These are phyloP conservation scores for Dryocosmus kuriphilus DNA, from an alignment of 2,888 invertebrate species.

Conservation along the genomic window DNA sequence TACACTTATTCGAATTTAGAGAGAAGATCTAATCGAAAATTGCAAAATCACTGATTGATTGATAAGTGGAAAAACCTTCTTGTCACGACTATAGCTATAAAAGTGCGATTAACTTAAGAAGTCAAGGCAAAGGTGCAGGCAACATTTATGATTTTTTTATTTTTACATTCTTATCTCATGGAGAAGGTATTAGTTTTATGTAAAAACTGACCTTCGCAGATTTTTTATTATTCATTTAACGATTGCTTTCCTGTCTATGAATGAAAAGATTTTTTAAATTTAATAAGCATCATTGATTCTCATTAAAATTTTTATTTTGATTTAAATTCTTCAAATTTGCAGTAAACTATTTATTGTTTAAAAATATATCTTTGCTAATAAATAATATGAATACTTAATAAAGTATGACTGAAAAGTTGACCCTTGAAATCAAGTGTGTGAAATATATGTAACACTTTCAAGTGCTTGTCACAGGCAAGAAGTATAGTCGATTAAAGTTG, in stretches of 20 bases:
- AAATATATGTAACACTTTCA: not conserved
- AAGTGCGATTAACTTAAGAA: slow-evolving; percentile 68
- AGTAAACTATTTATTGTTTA: not conserved
- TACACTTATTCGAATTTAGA: too few relatives aligned
- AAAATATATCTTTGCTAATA: not conserved
- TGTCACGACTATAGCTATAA: slow-evolving; percentile 62
- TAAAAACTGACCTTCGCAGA: too few relatives aligned
- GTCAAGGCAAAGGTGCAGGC: slow-evolving; percentile 62
- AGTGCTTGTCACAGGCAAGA: not conserved
- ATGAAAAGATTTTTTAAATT: not conserved
- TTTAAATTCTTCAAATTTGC: not conserved
- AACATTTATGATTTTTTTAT: too few relatives aligned
- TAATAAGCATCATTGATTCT: not conserved
- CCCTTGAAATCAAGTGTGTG: not conserved
- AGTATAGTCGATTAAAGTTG: slow-evolving; percentile 10
- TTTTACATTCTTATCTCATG: too few relatives aligned
- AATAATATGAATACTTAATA: not conserved
- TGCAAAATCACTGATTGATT: slow-evolving; percentile 61
- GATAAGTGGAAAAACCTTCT: slow-evolving; percentile 60
- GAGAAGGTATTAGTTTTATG: too few relatives aligned
- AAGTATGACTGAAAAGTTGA: not conserved
- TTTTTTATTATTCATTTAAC: slow-evolving; percentile 56
- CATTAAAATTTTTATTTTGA: not conserved
- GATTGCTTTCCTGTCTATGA: not conserved
- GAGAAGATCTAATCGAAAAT: slow-evolving; percentile 25